These are phyloP conservation scores for Nemurella pictetii DNA, from an alignment of 2,888 invertebrate species.

Conservation along the genomic window DNA sequence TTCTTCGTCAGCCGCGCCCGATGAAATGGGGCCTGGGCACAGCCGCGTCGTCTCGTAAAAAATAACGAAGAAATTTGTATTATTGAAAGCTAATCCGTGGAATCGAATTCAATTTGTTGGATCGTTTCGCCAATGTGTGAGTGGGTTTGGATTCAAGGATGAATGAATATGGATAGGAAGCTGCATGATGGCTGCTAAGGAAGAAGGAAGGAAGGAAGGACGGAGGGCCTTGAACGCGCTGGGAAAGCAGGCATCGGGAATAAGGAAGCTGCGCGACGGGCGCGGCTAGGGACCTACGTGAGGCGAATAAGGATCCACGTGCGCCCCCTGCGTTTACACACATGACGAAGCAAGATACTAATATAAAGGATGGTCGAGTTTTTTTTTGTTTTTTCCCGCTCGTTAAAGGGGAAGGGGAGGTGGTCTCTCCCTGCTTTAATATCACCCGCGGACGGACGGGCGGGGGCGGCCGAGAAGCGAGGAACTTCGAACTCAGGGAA, in stretches of 20 bases:
- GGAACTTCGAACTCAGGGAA: background rate
- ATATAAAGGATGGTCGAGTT: background rate
- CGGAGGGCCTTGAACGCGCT: background rate
- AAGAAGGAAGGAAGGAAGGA: background rate
- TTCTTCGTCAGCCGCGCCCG: background rate
- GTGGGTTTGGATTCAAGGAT: background rate
- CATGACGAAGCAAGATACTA: background rate
- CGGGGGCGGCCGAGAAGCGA: background rate
- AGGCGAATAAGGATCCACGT: background rate
- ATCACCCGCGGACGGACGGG: background rate
- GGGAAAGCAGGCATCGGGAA: background rate
- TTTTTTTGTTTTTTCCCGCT: background rate
- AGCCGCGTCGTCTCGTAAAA: background rate
- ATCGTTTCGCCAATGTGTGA: background rate
- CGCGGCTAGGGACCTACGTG: background rate
- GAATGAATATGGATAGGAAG: background rate
- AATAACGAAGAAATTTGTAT: background rate
- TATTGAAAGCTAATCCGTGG: background rate
- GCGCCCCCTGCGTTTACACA: background rate
- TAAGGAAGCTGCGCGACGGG: background rate
- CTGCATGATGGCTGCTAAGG: background rate
- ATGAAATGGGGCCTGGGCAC: background rate
- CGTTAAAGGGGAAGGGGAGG: background rate
- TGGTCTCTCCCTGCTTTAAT: background rate
- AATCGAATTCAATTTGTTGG: background rate